Conservation (phyloP, 2,797 vertebrate species). For the Salmo trutta region DNA sequence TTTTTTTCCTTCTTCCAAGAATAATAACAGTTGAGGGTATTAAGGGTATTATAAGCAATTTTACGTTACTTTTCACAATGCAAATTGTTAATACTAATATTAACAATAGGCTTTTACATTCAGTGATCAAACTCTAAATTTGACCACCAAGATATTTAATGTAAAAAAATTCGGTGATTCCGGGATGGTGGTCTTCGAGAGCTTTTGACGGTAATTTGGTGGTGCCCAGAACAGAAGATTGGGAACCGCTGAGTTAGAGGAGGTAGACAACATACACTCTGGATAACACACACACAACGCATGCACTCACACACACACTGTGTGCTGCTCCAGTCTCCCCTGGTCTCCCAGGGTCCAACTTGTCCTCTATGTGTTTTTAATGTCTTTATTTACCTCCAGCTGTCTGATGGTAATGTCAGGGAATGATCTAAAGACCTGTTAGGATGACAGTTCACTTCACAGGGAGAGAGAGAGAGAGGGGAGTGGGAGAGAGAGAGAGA, state of each 20-base stretch:
- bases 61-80: too few relatives aligned
- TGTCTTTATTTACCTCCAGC: constrained; percentile 55
- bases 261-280: constrained; percentile 46
- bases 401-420: constrained; percentile 33
- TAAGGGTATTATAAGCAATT: too few relatives aligned
- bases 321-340: neutral
- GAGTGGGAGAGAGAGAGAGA: neutral
- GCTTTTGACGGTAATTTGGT: too few relatives aligned
- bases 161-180: too few relatives aligned
- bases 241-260: neutral
- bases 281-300: constrained; percentile 33
- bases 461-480: constrained; percentile 20
- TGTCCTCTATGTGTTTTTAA: constrained; percentile 37
- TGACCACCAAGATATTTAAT: too few relatives aligned
- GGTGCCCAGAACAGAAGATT: too few relatives aligned
- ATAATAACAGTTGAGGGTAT: too few relatives aligned
- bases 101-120: too few relatives aligned
- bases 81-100: too few relatives aligned
- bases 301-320: neutral
- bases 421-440: constrained; percentile 43
- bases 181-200: too few relatives aligned
- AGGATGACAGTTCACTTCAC: constrained; percentile 44
- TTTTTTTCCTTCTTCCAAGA: too few relatives aligned
- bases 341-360: constrained; percentile 3
- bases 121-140: too few relatives aligned